Evolutionary conservation across 1,140 invertebrate genomes (phyloP).

Genomic region (Octopus bimaculoides): DNA sequence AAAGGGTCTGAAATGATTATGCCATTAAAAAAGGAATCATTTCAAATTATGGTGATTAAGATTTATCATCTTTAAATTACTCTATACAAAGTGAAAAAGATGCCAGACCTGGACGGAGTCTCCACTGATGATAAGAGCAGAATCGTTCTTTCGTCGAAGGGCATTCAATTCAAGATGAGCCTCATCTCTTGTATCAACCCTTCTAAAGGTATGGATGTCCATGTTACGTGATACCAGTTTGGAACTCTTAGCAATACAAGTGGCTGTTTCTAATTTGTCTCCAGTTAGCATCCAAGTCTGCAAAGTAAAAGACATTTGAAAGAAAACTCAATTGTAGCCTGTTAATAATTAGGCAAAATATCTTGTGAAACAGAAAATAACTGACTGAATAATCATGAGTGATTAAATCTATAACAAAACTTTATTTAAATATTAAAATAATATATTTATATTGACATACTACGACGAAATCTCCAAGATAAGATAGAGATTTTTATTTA

Average conservation of each 20-base stretch:
- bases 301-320: conserved; percentile 16
- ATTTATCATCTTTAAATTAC: too few relatives aligned
- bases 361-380: too few relatives aligned
- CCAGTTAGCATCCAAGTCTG: conserved; percentile 99
- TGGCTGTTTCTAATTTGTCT: conserved; percentile 98
- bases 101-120: conserved; percentile 80
- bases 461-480: too few relatives aligned
- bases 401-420: too few relatives aligned
- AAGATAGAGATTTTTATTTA: too few relatives aligned
- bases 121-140: conserved; percentile 86
- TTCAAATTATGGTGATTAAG: too few relatives aligned
- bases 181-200: conserved; percentile 76
- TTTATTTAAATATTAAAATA: too few relatives aligned
- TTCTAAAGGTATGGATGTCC: conserved; percentile 74
- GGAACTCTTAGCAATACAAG: conserved; percentile 96
- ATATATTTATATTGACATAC: too few relatives aligned
- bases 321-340: conserved; percentile 2
- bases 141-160: conserved; percentile 82
- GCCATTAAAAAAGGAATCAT: too few relatives aligned
- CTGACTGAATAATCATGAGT: too few relatives aligned
- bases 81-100: not conserved
- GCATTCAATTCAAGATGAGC: conserved; percentile 90
- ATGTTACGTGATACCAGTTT: conserved; percentile 75
- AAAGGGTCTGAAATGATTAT: too few relatives aligned
- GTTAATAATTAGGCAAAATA: not conserved